A percentile compares a stretch with the other conserved stretches of the same genome.
These are phyloP conservation scores for Acronicta aceris DNA, from an alignment of 2,888 invertebrate species.

Conservation along the genomic window DNA sequence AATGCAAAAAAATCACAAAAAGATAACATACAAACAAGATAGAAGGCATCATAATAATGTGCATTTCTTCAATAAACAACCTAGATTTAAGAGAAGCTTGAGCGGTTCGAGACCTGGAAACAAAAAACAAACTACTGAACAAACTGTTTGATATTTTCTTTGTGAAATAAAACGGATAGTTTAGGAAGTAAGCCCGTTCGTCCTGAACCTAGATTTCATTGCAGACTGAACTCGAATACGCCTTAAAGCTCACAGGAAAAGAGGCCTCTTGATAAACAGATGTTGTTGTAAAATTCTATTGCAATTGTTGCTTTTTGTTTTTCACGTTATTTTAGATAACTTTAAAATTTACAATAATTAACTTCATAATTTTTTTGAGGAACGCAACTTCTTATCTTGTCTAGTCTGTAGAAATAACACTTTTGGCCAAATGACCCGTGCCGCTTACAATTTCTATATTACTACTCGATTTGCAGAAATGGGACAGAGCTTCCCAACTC, in stretches of 20 bases:
- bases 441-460: too few species aligned
- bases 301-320: not conserved
- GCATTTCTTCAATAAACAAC: conserved; percentile 39
- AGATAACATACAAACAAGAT: not conserved
- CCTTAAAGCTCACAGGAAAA: conserved; percentile 12
- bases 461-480: too few species aligned
- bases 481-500: too few species aligned
- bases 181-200: conserved; percentile 37
- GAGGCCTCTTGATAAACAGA: conserved; percentile 14
- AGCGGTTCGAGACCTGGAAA: conserved; percentile 13
- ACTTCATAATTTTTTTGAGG: too few species aligned
- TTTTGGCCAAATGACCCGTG: too few species aligned
- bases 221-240: conserved; percentile 8
- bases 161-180: conserved; percentile 46
- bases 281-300: not conserved
- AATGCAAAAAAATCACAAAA: too few species aligned
- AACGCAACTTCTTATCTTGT: too few species aligned
- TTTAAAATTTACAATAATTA: too few species aligned
- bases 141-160: conserved; percentile 48
- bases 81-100: conserved; percentile 32
- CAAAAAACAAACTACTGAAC: conserved; percentile 24
- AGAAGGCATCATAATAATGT: conserved; percentile 25
- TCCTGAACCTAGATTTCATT: conserved; percentile 16
- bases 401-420: too few species aligned
- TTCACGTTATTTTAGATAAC: too few species aligned